These are phyloP conservation scores for Gasteruption jaculator DNA, from an alignment of 2,888 invertebrate species.

Conservation along the genomic window DNA sequence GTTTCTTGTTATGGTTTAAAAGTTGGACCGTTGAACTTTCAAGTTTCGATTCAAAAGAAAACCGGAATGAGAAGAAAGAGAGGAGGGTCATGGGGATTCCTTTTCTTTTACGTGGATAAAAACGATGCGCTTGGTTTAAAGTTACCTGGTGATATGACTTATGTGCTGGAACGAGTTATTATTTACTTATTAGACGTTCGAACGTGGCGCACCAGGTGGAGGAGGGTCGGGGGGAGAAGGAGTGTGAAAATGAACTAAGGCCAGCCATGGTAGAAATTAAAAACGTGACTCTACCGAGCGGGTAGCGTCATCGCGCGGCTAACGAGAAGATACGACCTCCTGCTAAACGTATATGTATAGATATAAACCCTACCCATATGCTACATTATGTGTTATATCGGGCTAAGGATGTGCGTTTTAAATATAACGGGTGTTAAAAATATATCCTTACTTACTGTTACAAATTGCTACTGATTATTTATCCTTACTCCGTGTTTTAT, in stretches of 20 bases:
- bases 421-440: no score
- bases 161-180: slow-evolving; percentile 41
- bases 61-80: no score
- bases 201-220: slow-evolving; percentile 19
- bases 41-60: no score
- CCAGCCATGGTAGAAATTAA: slow-evolving; percentile 43
- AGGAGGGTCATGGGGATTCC: no score
- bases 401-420: slow-evolving; percentile 11
- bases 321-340: slow-evolving; percentile 48
- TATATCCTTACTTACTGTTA: no score
- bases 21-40: no score
- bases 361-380: slow-evolving; percentile 18
- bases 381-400: slow-evolving; percentile 16
- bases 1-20: no score
- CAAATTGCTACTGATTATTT: no score
- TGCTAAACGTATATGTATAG: slow-evolving; percentile 24
- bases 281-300: slow-evolving; percentile 46
- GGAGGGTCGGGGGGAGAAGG: slow-evolving; percentile 12
- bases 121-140: no score
- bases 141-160: slow-evolving; percentile 29
- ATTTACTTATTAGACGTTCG: slow-evolving; percentile 43
- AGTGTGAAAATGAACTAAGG: slow-evolving; percentile 46
- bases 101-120: no score
- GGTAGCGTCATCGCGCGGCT: slow-evolving; percentile 38
- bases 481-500: no score